A percentile compares a stretch with the other conserved stretches of the same genome.
phyloP scores from a whole-genome alignment of 2,888 invertebrate genomes.

The Drosophila pseudotalamancana region DNA sequence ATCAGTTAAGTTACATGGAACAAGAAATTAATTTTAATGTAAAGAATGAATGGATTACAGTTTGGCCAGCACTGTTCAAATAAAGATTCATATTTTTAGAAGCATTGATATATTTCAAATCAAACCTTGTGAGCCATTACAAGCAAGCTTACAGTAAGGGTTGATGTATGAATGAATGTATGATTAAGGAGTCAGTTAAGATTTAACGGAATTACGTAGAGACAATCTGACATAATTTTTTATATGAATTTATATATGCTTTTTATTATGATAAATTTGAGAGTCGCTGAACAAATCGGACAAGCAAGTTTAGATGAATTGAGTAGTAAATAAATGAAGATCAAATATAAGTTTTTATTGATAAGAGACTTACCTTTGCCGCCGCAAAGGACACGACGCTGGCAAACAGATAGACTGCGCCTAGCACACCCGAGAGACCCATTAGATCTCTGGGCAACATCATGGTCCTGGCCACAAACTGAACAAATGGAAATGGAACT shows the following conservation, averaged over 20 bases:
- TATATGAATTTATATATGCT: background rate
- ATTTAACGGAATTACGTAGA: too few species aligned
- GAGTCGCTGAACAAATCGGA: too few species aligned
- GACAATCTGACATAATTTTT: too few species aligned
- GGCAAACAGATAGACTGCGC: constrained; percentile 73
- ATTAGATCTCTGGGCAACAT: constrained; percentile 82
- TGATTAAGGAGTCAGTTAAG: too few species aligned
- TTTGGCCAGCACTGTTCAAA: constrained; percentile 5
- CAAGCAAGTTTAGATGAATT: too few species aligned
- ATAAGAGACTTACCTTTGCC: constrained; percentile 80
- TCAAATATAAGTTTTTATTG: too few species aligned
- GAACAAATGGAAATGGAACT: constrained; percentile 11
- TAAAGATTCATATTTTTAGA: too few species aligned
- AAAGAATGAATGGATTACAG: background rate
- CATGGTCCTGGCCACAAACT: constrained; percentile 67
- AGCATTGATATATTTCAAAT: too few species aligned
- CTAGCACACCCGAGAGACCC: constrained; percentile 83
- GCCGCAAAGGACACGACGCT: constrained; percentile 73
- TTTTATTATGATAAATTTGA: background rate
- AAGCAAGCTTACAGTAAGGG: too few species aligned
- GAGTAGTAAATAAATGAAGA: too few species aligned
- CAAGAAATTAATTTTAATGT: background rate
- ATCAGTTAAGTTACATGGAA: constrained; percentile 14
- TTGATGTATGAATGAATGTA: too few species aligned
- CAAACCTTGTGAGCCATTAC: too few species aligned